Percentiles rank a stretch among this genome's conserved stretches.
Conservation (phyloP, 1,140 invertebrate genomes). For the Melanaphis sacchari region DNA sequence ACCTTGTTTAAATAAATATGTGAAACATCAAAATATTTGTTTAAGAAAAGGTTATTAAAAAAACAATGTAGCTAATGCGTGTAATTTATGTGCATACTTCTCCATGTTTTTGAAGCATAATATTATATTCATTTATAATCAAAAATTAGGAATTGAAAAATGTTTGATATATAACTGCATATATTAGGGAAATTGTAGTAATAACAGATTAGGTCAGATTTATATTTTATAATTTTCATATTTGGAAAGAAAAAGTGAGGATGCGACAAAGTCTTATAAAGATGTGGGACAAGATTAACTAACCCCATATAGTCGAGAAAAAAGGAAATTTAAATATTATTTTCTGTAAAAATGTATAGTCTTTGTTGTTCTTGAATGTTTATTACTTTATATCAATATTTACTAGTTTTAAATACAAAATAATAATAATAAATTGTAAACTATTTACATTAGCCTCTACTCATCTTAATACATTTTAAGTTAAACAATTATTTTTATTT, state of each 20-base stretch:
- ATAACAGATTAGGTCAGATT: neutral
- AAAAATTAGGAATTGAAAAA: neutral
- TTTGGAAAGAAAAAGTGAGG: neutral
- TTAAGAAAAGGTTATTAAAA: neutral
- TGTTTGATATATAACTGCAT: neutral
- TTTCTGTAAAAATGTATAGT: neutral
- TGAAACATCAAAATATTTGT: neutral
- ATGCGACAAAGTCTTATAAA: neutral
- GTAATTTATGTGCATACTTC: neutral
- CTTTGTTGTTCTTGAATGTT: neutral
- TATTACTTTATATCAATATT: neutral
- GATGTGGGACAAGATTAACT: too few relatives aligned
- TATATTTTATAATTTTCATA: neutral
- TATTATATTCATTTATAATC: neutral
- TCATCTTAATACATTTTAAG: neutral
- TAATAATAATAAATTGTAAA: neutral
- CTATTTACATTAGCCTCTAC: neutral
- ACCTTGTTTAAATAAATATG: neutral
- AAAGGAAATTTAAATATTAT: neutral
- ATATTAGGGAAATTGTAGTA: neutral
- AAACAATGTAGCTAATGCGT: neutral
- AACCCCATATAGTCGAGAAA: neutral
- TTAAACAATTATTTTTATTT: neutral
- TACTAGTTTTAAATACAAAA: neutral
- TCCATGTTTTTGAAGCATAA: neutral